phyloP scores from a whole-genome alignment of 2,113 vertebrate species.

The Bos javanicus region DNA sequence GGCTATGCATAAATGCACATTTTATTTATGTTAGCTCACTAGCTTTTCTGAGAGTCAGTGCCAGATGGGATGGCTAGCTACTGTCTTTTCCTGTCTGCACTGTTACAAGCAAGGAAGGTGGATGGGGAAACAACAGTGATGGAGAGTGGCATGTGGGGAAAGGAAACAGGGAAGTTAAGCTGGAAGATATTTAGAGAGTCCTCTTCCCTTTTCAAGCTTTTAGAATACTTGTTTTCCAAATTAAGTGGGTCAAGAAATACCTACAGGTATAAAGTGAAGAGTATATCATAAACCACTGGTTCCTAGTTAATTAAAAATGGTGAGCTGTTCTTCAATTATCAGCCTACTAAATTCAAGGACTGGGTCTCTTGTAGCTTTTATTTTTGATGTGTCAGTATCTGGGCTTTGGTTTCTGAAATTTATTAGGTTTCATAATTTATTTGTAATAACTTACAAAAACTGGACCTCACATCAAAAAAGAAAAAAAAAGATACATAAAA shows the following conservation, averaged over 20 bases:
- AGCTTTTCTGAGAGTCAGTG: constrained; percentile 58
- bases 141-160: neutral
- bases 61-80: neutral
- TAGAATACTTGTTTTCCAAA: neutral
- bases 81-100: neutral
- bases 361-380: neutral
- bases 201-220: neutral
- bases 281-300: neutral
- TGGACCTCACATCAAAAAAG: neutral
- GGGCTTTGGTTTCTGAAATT: neutral
- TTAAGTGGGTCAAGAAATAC: neutral
- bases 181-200: neutral
- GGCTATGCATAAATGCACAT: accelerated
- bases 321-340: neutral
- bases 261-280: neutral
- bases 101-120: neutral
- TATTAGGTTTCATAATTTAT: neutral
- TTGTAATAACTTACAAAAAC: neutral
- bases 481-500: neutral
- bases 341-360: neutral
- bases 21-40: neutral
- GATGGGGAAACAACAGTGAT: neutral
- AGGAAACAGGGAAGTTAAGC: neutral
- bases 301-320: neutral
- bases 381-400: neutral